A percentile compares a stretch with the other conserved stretches of the same genome.
Conservation (phyloP, 2,888 invertebrate species). For the Acronicta leporina region DNA sequence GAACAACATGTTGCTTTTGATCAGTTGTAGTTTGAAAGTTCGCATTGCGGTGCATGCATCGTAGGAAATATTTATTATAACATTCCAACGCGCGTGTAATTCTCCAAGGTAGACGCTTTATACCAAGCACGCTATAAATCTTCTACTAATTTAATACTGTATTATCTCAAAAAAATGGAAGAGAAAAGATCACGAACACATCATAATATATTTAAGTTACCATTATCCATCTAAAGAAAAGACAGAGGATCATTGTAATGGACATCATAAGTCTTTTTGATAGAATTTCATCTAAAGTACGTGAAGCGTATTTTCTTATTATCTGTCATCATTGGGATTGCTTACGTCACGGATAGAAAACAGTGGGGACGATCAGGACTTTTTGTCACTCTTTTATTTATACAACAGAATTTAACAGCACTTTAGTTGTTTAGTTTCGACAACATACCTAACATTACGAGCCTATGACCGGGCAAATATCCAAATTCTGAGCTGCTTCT, state of each 20-base stretch:
- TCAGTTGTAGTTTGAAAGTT: too few species aligned
- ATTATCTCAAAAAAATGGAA: not conserved
- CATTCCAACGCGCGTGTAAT: too few species aligned
- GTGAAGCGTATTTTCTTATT: conserved; percentile 23
- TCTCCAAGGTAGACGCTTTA: too few species aligned
- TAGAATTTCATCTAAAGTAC: conserved; percentile 15
- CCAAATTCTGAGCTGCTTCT: too few species aligned
- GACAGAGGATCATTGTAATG: not conserved
- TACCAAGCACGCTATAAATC: too few species aligned
- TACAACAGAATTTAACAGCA: too few species aligned
- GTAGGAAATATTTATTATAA: too few species aligned
- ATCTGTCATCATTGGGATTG: conserved; percentile 35
- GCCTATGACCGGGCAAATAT: too few species aligned
- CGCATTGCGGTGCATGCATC: too few species aligned
- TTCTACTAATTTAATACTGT: not conserved
- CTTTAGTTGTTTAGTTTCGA: too few species aligned
- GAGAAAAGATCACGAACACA: not conserved
- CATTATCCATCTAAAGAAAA: not conserved
- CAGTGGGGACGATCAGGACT: not conserved
- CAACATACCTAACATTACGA: too few species aligned
- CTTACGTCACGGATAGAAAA: conserved; percentile 3
- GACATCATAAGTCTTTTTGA: conserved; percentile 20
- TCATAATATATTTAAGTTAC: not conserved
- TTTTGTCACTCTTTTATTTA: not conserved
- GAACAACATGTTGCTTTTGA: too few species aligned